Evolutionary conservation across 2,888 invertebrate genomes (phyloP).

Genomic region (Eupithecia exiguata): DNA sequence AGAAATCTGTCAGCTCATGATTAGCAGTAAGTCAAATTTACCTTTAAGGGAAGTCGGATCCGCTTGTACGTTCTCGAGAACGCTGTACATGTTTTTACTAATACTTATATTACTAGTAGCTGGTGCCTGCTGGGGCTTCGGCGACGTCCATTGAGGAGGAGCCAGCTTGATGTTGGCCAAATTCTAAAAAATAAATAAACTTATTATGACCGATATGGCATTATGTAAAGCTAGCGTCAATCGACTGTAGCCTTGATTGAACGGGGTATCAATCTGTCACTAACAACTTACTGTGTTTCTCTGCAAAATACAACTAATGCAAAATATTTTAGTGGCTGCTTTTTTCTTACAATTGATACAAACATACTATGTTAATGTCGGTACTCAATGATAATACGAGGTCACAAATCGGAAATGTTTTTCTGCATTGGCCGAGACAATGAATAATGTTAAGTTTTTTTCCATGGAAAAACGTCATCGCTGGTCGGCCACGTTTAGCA

Average conservation of each 20-base stretch:
- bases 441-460: slow-evolving; percentile 6
- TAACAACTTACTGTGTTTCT: neutral
- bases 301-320: neutral
- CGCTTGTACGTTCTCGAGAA: slow-evolving; percentile 66
- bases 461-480: slow-evolving; percentile 8
- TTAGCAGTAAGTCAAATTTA: slow-evolving; percentile 41
- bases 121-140: slow-evolving; percentile 67
- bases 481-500: slow-evolving; percentile 10
- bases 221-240: neutral
- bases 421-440: neutral
- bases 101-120: slow-evolving; percentile 65
- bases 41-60: slow-evolving; percentile 71
- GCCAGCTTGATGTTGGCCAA: slow-evolving; percentile 72
- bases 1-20: slow-evolving; percentile 8
- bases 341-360: neutral
- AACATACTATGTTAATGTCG: neutral
- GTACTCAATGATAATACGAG: neutral
- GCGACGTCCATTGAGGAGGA: slow-evolving; percentile 68
- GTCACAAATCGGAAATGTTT: neutral
- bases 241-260: neutral
- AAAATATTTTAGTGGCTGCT: neutral
- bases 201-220: neutral
- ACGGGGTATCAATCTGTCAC: neutral
- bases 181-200: slow-evolving; percentile 58
- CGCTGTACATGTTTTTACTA: slow-evolving; percentile 71